Base-by-base conservation (phyloP, 2,113 vertebrate species). In the Microcebus tavaratra region DNA sequence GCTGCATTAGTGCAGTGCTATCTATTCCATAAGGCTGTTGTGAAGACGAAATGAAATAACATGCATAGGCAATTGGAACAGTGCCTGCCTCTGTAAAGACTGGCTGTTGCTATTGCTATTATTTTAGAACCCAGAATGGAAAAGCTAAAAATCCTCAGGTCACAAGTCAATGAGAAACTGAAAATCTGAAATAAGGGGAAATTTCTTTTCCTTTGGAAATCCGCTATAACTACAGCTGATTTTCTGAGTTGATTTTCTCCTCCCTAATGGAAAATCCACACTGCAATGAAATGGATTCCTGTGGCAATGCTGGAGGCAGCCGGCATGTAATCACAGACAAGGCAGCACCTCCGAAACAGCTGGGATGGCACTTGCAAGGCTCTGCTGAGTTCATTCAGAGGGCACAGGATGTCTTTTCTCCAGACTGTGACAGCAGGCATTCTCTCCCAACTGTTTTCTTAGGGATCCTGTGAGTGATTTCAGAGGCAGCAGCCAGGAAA, bases 351-450 rank as follows among this genome's bases (percentile, higher is more conserved):
- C 70, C 65, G 4, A n/a, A 76, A 91, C 42, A 83, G 65, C 61
- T 57, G 65, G 45, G 70, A 75, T 79, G 85, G 63, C 81, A 80
- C 78, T 72, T 86, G 57, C 21, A 9, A 93, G 73, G 83, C 75
- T 27, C 89, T 87, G 45, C 61, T 34, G 86, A 75, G 93, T 96
- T 96, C 94, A 97, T 25, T 34, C 73, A 59, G 53, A 92, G 91
- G 79, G 25, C 55, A 82, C 48, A 63, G 59, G 67, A 91, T 70
- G n/a, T 23, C 93, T 94, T 39, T 90, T 48, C 79, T 91, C 73
- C 57, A 85, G 76, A 94, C 34, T n/a, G 20, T 82, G 68, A 90
- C 87, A 96, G 76, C 15, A 73, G 55, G 13, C 34, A 61, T 88
- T 89, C 70, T 61, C 81, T 94, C 84, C 72, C 73, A 53, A 61